These are phyloP conservation scores for Oryzias dopingdopingensis DNA, from an alignment of 2,797 vertebrate genomes.

Conservation along the genomic window DNA sequence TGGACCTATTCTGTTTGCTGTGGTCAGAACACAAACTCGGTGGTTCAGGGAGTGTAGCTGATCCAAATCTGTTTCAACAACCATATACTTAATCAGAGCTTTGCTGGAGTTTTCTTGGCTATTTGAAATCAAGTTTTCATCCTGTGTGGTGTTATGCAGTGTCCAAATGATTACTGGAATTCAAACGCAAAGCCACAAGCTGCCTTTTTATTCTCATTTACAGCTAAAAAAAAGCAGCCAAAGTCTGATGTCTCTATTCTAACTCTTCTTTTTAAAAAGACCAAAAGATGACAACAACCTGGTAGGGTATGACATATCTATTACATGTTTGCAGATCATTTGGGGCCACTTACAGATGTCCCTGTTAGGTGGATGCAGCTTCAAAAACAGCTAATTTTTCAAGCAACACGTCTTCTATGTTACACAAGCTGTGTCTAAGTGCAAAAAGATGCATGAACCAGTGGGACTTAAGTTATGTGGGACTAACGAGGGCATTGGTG, in stretches of 20 bases:
- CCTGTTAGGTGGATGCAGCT: constrained; percentile 50
- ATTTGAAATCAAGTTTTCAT: constrained; percentile 39
- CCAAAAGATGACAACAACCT: constrained; percentile 18
- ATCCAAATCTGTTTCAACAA: constrained; percentile 60
- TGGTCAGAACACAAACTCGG: constrained; percentile 35
- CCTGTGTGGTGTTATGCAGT: constrained; percentile 22
- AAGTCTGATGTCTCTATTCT: neutral
- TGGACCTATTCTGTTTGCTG: constrained; percentile 47
- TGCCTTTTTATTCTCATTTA: constrained; percentile 21
- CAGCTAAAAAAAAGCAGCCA: constrained; percentile 4
- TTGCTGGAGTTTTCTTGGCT: constrained; percentile 29
- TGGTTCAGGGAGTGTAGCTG: constrained; percentile 36
- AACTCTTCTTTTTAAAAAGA: neutral
- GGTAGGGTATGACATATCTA: constrained; percentile 19
- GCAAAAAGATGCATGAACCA: constrained; percentile 75
- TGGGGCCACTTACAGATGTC: constrained; percentile 20
- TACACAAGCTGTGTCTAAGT: constrained; percentile 74
- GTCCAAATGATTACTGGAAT: constrained; percentile 53
- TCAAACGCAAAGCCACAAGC: constrained; percentile 32
- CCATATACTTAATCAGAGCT: constrained; percentile 51
- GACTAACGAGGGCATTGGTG: constrained; percentile 56
- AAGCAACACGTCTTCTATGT: constrained; percentile 66
- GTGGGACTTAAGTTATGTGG: constrained; percentile 72
- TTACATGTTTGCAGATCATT: constrained; percentile 30
- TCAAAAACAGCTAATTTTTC: constrained; percentile 70